Base-by-base conservation (phyloP, 2,888 invertebrate genomes). In the Notodonta ziczac region DNA sequence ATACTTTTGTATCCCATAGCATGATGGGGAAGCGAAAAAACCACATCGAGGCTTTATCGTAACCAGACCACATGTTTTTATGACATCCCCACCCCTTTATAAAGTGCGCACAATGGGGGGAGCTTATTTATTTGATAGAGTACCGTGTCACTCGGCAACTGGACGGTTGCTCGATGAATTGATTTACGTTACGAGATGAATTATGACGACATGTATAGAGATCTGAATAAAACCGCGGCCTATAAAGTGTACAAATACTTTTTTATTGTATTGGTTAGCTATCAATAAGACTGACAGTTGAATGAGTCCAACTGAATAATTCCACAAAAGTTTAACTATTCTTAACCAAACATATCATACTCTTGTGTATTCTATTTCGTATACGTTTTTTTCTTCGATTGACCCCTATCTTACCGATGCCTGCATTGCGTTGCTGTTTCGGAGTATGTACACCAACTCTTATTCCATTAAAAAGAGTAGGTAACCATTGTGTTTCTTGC, bases 61-160 rank as follows among this genome's bases (percentile, higher is more conserved):
- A 76, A 73, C 71, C 74, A 69, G 67, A 71, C 72, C 73, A 74
- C 73, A 78, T 80, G 76, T 80, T 80, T 79, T 75, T 76, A 78
- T 76, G 78, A 67, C 75, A 69, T 73, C 66, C 72, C 65, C 63
- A 68, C 64, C 73, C 73, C 70, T 75, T 64, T 79, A 76, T 73
- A 72, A 77, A 77, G 72, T 76, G 70, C 58, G 60, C 66, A 69
- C 70, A 66, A 71, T 67, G 62, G 72, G 50, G 65, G 65, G 67
- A 69, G 71, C 72, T 75, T 80, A 76, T 78, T 75, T 78, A 76
- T 77, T 74, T 71, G 67, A 69, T 66, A 57, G 68, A 70, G 67
- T 69, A 72, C 70, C 66, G 65, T 64, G 63, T 52, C n/a, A n/a
- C 7, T 40, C 32, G 53, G 14, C 53, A 1, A 13, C 12, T 42